These are phyloP conservation scores for Nansenia antarctica DNA, from an alignment of 2,113 vertebrate species.

Conservation along the genomic window DNA sequence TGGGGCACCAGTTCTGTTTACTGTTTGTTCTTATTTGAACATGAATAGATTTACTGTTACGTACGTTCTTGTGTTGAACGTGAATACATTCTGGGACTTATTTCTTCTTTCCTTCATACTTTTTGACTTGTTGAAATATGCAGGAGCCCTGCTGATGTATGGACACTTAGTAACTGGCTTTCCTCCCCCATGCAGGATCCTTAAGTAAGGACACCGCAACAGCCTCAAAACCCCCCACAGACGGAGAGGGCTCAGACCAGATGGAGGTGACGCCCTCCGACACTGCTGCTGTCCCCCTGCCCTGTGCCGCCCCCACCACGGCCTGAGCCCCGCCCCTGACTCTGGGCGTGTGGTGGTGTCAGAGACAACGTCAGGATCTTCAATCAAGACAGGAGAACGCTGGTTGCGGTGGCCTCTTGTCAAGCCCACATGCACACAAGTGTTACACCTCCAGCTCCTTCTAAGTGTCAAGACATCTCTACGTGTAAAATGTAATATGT, in stretches of 20 bases:
- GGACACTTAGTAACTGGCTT: background rate
- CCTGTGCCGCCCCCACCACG: conserved; percentile 55
- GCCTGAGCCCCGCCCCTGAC: conserved; percentile 44
- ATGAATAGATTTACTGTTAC: too few species aligned
- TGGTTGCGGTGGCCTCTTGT: conserved; percentile 14
- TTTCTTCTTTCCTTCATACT: too few species aligned
- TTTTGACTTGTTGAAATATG: too few species aligned
- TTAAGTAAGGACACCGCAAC: conserved; percentile 27
- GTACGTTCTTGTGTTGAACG: too few species aligned
- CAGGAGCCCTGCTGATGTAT: too few species aligned
- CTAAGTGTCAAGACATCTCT: conserved; percentile 1
- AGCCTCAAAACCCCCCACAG: conserved; percentile 14
- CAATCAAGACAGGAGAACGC: conserved; percentile 16
- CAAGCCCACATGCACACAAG: conserved; percentile 7
- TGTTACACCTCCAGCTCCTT: conserved; percentile 8
- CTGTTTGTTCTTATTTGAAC: too few species aligned
- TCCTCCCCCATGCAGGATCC: conserved; percentile 34
- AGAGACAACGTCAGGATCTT: conserved; percentile 30
- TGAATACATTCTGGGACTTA: too few species aligned
- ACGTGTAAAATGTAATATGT: conserved; percentile 16
- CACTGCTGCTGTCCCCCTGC: conserved; percentile 44
- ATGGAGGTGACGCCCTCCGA: conserved; percentile 61
- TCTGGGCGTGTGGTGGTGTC: conserved; percentile 25
- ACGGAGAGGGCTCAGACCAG: conserved; percentile 24
- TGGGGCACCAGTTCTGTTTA: too few species aligned